Percentiles rank a stretch among this genome's conserved stretches.
Evolutionary conservation across 2,888 invertebrate genomes (phyloP).

Genomic region (Hyposoter didymator): DNA sequence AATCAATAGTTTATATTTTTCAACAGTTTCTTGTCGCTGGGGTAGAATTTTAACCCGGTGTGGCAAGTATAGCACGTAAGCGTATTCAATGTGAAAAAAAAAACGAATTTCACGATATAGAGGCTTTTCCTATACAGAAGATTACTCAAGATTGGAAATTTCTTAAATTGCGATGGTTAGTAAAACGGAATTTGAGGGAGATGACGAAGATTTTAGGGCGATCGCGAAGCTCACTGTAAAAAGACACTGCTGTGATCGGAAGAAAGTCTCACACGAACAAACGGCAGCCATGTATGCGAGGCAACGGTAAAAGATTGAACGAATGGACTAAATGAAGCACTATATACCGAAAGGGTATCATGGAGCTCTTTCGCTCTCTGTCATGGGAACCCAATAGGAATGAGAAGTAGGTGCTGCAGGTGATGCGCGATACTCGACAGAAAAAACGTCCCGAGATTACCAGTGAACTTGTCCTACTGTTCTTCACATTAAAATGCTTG

Average conservation of each 20-base stretch:
- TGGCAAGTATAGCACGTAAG: background rate
- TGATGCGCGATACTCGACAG: constrained; percentile 66
- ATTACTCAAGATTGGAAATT: background rate
- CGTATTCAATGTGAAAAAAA: background rate
- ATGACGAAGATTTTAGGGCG: constrained; percentile 33
- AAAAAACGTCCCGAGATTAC: constrained; percentile 70
- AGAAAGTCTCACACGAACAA: constrained; percentile 27
- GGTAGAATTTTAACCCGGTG: background rate
- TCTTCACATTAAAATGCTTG: constrained; percentile 23
- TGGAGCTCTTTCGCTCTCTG: constrained; percentile 31
- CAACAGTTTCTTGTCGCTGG: too few species aligned
- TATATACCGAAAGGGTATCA: constrained; percentile 24
- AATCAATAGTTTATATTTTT: too few species aligned
- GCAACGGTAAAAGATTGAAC: constrained; percentile 66
- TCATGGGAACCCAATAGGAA: constrained; percentile 59
- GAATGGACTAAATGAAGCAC: constrained; percentile 56
- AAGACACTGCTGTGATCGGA: constrained; percentile 9
- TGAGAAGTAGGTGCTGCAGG: constrained; percentile 69
- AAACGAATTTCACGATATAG: background rate
- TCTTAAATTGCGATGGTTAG: background rate
- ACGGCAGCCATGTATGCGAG: constrained; percentile 41
- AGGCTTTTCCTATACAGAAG: background rate
- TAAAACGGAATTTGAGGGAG: constrained; percentile 44
- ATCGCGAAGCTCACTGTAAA: constrained; percentile 26
- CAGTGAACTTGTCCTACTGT: constrained; percentile 68